phyloP scores from a whole-genome alignment of 2,797 vertebrate genomes.

The Rhinogobio ventralis region DNA sequence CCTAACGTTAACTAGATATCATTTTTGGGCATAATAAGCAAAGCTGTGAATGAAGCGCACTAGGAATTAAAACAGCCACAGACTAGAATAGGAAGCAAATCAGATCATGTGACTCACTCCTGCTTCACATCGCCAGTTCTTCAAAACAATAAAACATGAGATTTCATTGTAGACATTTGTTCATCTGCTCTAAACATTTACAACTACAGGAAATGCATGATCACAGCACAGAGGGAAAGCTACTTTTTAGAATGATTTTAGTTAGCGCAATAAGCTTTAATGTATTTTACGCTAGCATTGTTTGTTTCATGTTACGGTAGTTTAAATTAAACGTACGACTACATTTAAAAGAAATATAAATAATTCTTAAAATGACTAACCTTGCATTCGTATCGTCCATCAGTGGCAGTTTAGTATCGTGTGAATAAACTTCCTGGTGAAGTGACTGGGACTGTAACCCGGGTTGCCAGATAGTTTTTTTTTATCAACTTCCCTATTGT shows the following conservation, averaged over 20 bases:
- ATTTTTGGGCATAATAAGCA: neutral
- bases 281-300: neutral
- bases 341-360: neutral
- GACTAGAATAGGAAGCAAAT: neutral
- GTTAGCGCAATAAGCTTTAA: neutral
- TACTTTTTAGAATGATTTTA: neutral
- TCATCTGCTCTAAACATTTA: neutral
- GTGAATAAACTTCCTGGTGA: conserved; percentile 35
- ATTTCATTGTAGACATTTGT: neutral
- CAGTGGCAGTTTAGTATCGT: conserved; percentile 15
- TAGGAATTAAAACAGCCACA: conserved; percentile 6
- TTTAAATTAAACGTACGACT: neutral
- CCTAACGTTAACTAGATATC: neutral
- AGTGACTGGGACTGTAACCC: neutral
- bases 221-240: neutral
- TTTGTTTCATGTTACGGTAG: neutral
- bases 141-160: neutral
- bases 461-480: conserved; percentile 35
- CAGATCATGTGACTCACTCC: conserved; percentile 35
- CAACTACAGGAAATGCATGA: neutral
- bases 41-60: neutral
- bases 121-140: neutral
- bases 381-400: conserved; percentile 19
- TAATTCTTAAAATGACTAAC: neutral
- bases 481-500: neutral